Base-by-base conservation (phyloP, 2,888 invertebrate species). In the Pyrrhia umbra region DNA sequence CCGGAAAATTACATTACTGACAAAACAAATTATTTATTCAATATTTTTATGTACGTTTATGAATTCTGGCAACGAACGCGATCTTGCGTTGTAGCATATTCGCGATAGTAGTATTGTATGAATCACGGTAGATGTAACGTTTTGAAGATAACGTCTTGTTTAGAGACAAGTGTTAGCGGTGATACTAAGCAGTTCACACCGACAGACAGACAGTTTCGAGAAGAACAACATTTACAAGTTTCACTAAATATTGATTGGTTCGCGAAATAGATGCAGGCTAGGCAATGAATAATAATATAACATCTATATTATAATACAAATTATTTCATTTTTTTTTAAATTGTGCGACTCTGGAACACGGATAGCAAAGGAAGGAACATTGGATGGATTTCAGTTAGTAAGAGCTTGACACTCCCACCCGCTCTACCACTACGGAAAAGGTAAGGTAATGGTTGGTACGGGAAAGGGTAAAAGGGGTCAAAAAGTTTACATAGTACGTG, bases 111-210 rank as follows among this genome's bases (percentile, higher is more conserved):
- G 40, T 18, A 23, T 16, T 10, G 52, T 40, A 54, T 68, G 65
- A 67, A 50, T 61, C 76, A 60, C 47, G 64, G 54, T 37, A 27
- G 58, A 23, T 18, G 46, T 25, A 49, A 20, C 55, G 55, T 58
- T 23, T 64, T 43, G 39, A 20, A 67, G 63, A 78, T 64, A 71
- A 43, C 62, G 56, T 64, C 49, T 59, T 65, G 61, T 71, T 70
- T 50, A 64, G 13, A 73, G 60, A 66, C 69, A 66, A 63, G 74
- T 54, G 59, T 47, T 46, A 40, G 59, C 51, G 10, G 15, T 75
- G 78, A 77, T 62, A 45, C 45, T 67, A 49, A 65, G 52, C 75
- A 77, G 78, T 47, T 42, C 45, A 46, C 9, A 45, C 56, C 51
- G 39, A 57, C 61, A 45, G 67, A 65, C 51, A 55, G 63, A 45